Percentiles rank a stretch among this genome's conserved stretches.
Conservation (phyloP, 2,797 vertebrate species). For the Limnodromus scolopaceus region DNA sequence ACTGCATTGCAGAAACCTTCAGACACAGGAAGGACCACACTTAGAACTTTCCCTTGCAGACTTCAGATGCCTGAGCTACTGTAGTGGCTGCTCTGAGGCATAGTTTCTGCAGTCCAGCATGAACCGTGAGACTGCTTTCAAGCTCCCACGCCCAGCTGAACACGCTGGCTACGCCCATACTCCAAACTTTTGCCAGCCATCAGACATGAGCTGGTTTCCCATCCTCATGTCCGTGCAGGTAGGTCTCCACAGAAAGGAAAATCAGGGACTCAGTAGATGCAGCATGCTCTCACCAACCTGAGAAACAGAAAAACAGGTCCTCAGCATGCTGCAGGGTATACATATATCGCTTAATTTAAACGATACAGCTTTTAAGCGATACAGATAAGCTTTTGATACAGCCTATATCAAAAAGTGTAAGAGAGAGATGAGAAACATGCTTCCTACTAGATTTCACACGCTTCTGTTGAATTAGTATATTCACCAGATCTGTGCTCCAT, state of each 20-base stretch:
- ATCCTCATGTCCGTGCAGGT: background rate
- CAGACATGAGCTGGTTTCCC: background rate
- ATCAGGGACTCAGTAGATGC: background rate
- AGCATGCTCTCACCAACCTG: background rate
- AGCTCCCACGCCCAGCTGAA: background rate
- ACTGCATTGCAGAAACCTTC: background rate
- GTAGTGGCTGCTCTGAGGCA: background rate
- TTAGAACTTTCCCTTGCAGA: background rate
- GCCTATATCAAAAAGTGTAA: background rate
- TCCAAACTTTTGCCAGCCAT: background rate
- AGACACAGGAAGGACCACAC: background rate
- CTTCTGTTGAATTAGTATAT: background rate
- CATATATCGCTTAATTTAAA: background rate
- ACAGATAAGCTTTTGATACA: background rate
- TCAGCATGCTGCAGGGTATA: background rate
- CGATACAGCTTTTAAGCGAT: too few relatives aligned
- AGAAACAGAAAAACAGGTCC: background rate
- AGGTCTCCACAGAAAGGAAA: background rate
- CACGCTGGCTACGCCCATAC: background rate
- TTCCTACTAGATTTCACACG: background rate
- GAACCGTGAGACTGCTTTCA: background rate
- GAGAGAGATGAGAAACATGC: background rate
- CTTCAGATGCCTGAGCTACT: background rate
- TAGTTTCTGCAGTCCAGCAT: background rate
- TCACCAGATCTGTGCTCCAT: background rate